Conservation (phyloP, 1,140 invertebrate genomes). For the Cryptotermes secundus region DNA sequence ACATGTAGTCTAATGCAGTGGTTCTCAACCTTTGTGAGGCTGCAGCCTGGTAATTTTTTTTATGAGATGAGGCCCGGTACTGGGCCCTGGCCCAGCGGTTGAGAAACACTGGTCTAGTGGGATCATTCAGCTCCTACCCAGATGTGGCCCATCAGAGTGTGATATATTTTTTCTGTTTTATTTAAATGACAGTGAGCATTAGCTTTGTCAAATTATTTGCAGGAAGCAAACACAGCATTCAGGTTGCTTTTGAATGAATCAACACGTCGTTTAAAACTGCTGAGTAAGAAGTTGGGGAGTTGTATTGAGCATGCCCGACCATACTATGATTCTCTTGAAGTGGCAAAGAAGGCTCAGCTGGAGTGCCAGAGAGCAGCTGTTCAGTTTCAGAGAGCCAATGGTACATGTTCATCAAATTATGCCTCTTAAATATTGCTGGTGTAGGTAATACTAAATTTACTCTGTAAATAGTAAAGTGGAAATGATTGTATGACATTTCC, state of each 20-base stretch:
- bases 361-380: conserved; percentile 89
- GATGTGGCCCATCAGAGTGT: too few relatives aligned
- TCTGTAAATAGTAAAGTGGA: background rate
- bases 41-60: too few relatives aligned
- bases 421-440: too few relatives aligned
- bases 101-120: too few relatives aligned
- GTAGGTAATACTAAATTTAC: conserved; percentile 1
- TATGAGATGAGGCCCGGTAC: too few relatives aligned
- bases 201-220: conserved; percentile 21
- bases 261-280: conserved; percentile 75
- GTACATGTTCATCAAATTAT: conserved; percentile 50
- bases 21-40: too few relatives aligned
- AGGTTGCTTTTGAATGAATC: conserved; percentile 82
- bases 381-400: conserved; percentile 88
- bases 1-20: too few relatives aligned
- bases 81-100: too few relatives aligned
- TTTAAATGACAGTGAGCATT: too few relatives aligned
- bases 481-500: too few relatives aligned
- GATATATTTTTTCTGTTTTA: too few relatives aligned
- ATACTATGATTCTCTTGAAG: conserved; percentile 81
- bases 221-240: conserved; percentile 83
- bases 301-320: conserved; percentile 88
- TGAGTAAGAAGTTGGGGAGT: conserved; percentile 80
- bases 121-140: too few relatives aligned
- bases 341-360: conserved; percentile 67